Conservation (phyloP, 2,113 vertebrate genomes). For the Sebastes fasciatus region DNA sequence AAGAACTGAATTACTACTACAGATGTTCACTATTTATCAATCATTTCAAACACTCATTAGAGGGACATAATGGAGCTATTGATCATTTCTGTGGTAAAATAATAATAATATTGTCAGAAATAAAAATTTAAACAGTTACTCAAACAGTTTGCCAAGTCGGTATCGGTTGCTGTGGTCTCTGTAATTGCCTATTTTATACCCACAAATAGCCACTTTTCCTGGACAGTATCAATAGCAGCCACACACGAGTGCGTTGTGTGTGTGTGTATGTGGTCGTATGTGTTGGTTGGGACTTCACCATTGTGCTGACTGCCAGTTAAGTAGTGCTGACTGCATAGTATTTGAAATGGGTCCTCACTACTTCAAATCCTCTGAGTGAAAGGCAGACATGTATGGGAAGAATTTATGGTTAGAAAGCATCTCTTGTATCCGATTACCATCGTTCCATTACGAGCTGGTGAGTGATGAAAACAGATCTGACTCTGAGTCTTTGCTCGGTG, state of each 20-base stretch:
- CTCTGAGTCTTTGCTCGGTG: conserved; percentile 22
- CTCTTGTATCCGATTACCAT: conserved; percentile 20
- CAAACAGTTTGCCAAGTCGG: conserved; percentile 10
- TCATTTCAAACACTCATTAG: conserved; percentile 17
- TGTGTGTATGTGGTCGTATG: neutral
- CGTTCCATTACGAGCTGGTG: conserved; percentile 31
- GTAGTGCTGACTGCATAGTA: conserved; percentile 17
- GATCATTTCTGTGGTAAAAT: conserved; percentile 39
- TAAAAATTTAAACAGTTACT: conserved; percentile 18
- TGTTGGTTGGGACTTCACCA: neutral
- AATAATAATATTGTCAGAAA: conserved; percentile 32
- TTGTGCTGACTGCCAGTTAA: conserved; percentile 1
- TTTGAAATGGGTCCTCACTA: neutral
- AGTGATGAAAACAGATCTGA: conserved; percentile 45
- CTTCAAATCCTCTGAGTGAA: neutral
- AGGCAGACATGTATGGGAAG: conserved; percentile 13
- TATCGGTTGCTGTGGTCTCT: conserved; percentile 31
- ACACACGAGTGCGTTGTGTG: conserved; percentile 8
- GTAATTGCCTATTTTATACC: conserved; percentile 33
- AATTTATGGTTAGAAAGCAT: conserved; percentile 9
- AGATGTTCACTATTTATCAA: conserved; percentile 41
- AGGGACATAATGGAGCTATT: conserved; percentile 23
- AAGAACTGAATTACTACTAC: neutral
- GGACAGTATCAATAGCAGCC: conserved; percentile 29
- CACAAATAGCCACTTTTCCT: conserved; percentile 18